Evolutionary conservation across 2,113 vertebrate species (phyloP).

Genomic region (Tricholaema leucomelas): DNA sequence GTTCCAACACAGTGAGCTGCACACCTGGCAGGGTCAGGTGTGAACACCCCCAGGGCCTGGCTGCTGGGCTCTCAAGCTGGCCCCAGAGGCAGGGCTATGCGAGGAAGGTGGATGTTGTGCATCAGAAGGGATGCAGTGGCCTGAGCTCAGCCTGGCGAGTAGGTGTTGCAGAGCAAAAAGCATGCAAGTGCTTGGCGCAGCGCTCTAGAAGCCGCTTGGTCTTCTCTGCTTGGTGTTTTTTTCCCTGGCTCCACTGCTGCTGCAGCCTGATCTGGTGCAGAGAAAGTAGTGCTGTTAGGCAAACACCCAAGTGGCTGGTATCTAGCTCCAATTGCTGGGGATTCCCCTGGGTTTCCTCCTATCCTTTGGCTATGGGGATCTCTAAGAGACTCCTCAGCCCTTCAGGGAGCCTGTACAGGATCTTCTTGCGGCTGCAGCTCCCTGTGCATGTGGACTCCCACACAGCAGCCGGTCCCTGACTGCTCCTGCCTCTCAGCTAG

Average conservation of each 20-base stretch:
- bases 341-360: slow-evolving; percentile 38
- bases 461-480: slow-evolving; percentile 19
- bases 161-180: not conserved
- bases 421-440: not conserved
- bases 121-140: not conserved
- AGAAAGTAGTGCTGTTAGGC: not conserved
- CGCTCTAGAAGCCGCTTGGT: not conserved
- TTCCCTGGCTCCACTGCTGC: not conserved
- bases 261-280: not conserved
- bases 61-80: not conserved
- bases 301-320: not conserved
- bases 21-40: not conserved
- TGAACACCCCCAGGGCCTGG: not conserved
- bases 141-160: not conserved
- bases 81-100: not conserved
- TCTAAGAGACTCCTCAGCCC: slow-evolving; percentile 19
- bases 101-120: not conserved
- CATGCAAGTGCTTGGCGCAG: not conserved
- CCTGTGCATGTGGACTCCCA: not conserved
- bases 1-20: not conserved
- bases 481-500: slow-evolving; percentile 39
- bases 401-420: not conserved
- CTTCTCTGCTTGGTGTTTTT: not conserved
- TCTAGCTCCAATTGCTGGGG: not conserved
- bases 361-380: not conserved